Percentiles rank a stretch among this genome's conserved stretches.
phyloP scores from a whole-genome alignment of 2,113 vertebrate genomes.

The Myotis lucifugus region DNA sequence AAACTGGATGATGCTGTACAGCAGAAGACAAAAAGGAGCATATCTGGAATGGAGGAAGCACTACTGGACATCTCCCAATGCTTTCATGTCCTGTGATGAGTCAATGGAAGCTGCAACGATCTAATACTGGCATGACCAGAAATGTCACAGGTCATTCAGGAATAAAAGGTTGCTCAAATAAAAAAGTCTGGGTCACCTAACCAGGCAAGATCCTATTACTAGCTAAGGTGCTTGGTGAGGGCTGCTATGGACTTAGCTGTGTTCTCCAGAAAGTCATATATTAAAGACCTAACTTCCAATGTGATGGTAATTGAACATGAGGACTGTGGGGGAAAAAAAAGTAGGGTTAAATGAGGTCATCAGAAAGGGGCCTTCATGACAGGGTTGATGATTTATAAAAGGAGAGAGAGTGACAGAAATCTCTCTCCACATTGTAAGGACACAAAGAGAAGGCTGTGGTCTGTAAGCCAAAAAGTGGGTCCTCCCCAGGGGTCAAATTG shows the following conservation, averaged over 20 bases:
- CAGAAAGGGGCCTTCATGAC: neutral
- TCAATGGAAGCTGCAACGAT: neutral
- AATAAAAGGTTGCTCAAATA: neutral
- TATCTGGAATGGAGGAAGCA: neutral
- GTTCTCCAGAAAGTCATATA: neutral
- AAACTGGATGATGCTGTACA: neutral
- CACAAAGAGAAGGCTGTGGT: neutral
- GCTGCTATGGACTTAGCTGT: neutral
- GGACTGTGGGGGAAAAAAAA: no score
- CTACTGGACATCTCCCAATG: neutral
- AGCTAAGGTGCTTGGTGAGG: neutral
- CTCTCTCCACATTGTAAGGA: neutral
- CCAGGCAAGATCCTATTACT: neutral
- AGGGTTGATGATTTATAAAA: neutral
- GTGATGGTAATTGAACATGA: neutral
- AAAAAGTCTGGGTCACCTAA: neutral
- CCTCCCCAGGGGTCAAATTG: neutral
- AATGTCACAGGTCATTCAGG: neutral
- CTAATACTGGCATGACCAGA: neutral
- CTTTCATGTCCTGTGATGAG: neutral
- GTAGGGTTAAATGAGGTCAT: neutral
- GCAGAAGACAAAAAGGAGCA: neutral
- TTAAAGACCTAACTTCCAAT: neutral
- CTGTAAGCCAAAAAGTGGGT: neutral
- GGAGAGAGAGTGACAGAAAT: neutral